Conservation (phyloP, 2,888 invertebrate species). For the Laspeyria flexula region DNA sequence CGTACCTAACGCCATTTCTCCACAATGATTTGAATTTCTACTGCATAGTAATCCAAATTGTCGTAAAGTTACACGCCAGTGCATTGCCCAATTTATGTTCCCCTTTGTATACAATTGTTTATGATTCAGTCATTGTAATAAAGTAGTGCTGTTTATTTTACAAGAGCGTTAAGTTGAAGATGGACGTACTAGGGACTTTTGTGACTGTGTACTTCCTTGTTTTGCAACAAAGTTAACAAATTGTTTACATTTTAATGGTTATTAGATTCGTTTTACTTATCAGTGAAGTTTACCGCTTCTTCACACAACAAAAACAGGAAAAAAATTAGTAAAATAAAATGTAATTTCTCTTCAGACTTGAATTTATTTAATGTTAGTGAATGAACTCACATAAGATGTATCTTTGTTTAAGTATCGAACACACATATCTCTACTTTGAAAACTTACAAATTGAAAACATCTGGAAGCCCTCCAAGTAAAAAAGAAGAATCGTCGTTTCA, state of each 20-base stretch:
- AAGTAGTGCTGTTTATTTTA: conserved; percentile 15
- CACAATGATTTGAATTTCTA: conserved; percentile 52
- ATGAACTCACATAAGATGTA: neutral
- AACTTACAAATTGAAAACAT: conserved; percentile 40
- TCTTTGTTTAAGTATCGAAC: conserved; percentile 8
- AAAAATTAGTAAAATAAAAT: too few species aligned
- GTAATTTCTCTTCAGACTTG: neutral
- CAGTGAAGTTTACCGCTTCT: neutral
- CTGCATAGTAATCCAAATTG: conserved; percentile 41
- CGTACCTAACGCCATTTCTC: conserved; percentile 45
- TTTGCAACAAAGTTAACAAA: neutral
- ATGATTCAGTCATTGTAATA: conserved; percentile 8
- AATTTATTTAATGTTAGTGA: neutral
- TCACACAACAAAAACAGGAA: neutral
- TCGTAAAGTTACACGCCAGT: conserved; percentile 26
- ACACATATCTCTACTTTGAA: conserved; percentile 22
- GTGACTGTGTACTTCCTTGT: conserved; percentile 6
- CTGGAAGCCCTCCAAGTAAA: conserved; percentile 41
- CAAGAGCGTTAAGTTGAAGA: conserved; percentile 4
- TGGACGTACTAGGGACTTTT: conserved; percentile 7
- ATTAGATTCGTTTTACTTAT: neutral
- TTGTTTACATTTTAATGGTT: neutral
- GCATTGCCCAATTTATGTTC: conserved; percentile 30
- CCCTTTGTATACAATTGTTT: conserved; percentile 27
- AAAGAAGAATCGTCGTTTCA: conserved; percentile 26